A percentile compares a stretch with the other conserved stretches of the same genome.
These are phyloP conservation scores for Astyanax mexicanus DNA, from an alignment of 2,797 vertebrate species.

Conservation along the genomic window DNA sequence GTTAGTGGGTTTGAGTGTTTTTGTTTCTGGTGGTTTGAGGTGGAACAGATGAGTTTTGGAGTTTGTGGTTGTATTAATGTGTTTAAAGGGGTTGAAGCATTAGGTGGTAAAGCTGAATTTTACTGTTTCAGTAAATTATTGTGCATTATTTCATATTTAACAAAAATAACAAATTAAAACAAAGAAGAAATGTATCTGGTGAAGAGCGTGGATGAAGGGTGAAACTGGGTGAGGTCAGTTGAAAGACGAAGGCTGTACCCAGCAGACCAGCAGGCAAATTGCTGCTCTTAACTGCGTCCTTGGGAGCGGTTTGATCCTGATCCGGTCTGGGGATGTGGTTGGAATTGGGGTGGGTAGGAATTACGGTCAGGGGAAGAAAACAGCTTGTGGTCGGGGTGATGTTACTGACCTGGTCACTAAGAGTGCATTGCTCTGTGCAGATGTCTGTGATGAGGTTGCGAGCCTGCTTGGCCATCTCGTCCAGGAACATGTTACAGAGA, in stretches of 20 bases:
- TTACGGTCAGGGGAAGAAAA: not conserved
- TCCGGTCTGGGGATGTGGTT: not conserved
- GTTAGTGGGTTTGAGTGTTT: too few relatives aligned
- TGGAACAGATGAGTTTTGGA: too few relatives aligned
- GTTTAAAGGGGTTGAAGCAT: too few relatives aligned
- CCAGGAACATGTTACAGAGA: constrained; percentile 98
- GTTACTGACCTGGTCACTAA: constrained; percentile 92
- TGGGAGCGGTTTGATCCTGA: not conserved
- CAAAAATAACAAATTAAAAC: too few relatives aligned
- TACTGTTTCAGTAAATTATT: too few relatives aligned
- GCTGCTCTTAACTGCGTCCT: not conserved
- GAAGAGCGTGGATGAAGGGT: not conserved
- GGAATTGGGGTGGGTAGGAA: not conserved
- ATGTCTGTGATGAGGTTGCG: constrained; percentile 98
- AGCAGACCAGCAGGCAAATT: not conserved
- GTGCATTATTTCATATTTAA: too few relatives aligned
- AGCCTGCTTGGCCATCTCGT: constrained; percentile 99
- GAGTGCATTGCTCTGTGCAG: constrained; percentile 97
- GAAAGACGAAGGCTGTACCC: not conserved
- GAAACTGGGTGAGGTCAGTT: not conserved
- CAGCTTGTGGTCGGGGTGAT: not conserved
- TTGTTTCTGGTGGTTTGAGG: too few relatives aligned
- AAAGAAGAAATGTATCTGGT: too few relatives aligned
- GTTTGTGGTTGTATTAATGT: too few relatives aligned
- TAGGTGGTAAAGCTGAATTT: too few relatives aligned